Evolutionary conservation across 2,888 invertebrate species (phyloP).

Genomic region (Drosophila anceps): DNA sequence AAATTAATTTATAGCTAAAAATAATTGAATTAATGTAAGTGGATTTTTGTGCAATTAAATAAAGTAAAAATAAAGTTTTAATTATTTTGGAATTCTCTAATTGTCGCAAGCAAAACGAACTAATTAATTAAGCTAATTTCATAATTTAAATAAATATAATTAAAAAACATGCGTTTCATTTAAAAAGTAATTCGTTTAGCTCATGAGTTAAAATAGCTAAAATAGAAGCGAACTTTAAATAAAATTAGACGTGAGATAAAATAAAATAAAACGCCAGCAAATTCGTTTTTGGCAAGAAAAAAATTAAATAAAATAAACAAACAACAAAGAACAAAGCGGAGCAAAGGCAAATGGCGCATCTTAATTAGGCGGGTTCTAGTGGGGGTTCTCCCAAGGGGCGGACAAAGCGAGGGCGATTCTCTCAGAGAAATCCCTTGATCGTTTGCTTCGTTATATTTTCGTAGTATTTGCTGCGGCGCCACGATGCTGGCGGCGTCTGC

Average conservation of each 20-base stretch:
- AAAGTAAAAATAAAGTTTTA: conserved; percentile 19
- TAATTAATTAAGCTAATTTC: conserved; percentile 35
- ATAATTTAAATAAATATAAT: conserved; percentile 53
- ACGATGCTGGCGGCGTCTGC: conserved; percentile 65
- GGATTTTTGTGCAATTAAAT: conserved; percentile 9
- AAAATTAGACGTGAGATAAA: conserved; percentile 37
- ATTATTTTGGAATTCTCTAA: conserved; percentile 72
- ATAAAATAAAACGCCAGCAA: conserved; percentile 53
- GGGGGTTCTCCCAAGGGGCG: not conserved
- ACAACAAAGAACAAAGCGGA: conserved; percentile 26
- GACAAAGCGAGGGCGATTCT: not conserved
- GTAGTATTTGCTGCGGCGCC: conserved; percentile 86
- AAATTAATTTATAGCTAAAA: conserved; percentile 11
- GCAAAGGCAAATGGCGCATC: conserved; percentile 66
- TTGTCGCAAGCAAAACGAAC: conserved; percentile 27
- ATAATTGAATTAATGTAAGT: not conserved
- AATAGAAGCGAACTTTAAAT: conserved; percentile 34
- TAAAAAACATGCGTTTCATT: conserved; percentile 53
- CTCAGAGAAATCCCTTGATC: conserved; percentile 87
- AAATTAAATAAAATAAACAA: conserved; percentile 20
- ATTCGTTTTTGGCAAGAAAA: conserved; percentile 67
- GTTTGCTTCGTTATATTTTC: conserved; percentile 87
- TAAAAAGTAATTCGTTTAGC: conserved; percentile 33
- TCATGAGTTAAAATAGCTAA: conserved; percentile 57
- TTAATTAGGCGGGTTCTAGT: conserved; percentile 60